These are phyloP conservation scores for Noctua fimbriata DNA, from an alignment of 2,888 invertebrate species.

Conservation along the genomic window DNA sequence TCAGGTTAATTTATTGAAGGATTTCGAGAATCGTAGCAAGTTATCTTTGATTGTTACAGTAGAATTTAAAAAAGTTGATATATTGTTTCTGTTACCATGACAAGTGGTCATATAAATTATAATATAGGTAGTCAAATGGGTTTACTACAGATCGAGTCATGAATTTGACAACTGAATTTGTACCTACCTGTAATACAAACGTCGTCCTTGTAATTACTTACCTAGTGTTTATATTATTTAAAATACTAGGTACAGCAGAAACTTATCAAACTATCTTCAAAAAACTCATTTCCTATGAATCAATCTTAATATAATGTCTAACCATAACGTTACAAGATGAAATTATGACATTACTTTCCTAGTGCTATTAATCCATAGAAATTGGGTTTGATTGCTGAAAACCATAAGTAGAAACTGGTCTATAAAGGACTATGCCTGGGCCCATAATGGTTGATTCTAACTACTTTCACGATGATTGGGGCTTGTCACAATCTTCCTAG, in stretches of 20 bases:
- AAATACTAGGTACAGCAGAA: not conserved
- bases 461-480: not conserved
- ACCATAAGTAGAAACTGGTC: not conserved
- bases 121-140: not conserved
- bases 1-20: not conserved
- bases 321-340: not conserved
- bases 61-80: not conserved
- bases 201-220: not conserved
- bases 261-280: not conserved
- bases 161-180: not conserved
- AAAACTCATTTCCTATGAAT: not conserved
- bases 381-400: not conserved
- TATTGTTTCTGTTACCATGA: not conserved
- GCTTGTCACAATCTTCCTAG: not conserved
- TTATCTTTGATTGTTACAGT: not conserved
- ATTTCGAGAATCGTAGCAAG: not conserved
- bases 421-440: not conserved
- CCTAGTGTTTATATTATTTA: not conserved
- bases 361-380: not conserved
- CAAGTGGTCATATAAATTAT: not conserved
- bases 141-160: too few species aligned
- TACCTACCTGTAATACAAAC: not conserved
- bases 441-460: not conserved
- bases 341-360: not conserved
- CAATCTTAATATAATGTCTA: not conserved